phyloP scores from a whole-genome alignment of 2,797 vertebrate genomes.

The Enteromius argenteus region DNA sequence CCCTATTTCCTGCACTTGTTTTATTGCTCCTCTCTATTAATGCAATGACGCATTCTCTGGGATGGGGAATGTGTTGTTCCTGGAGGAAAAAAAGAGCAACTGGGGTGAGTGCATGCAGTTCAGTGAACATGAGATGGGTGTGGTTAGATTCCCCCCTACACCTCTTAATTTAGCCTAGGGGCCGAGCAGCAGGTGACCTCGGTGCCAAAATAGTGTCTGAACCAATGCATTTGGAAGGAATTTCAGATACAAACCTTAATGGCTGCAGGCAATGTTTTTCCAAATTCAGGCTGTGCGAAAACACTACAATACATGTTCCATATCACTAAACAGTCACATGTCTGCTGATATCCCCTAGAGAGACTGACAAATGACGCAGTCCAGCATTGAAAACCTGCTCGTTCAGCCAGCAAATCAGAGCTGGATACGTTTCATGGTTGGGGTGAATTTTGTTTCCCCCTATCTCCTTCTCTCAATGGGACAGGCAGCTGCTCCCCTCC shows the following conservation, averaged over 20 bases:
- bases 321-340: constrained; percentile 16
- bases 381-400: constrained; percentile 14
- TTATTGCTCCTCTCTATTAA: constrained; percentile 57
- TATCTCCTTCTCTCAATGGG: constrained; percentile 47
- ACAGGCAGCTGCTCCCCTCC: constrained; percentile 58
- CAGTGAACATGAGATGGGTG: constrained; percentile 40
- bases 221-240: constrained; percentile 15
- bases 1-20: constrained; percentile 54
- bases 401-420: constrained; percentile 51
- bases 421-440: constrained; percentile 46
- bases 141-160: constrained; percentile 20
- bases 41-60: constrained; percentile 58
- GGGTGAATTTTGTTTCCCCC: constrained; percentile 50
- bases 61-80: constrained; percentile 64
- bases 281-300: neutral
- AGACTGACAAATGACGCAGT: constrained; percentile 31
- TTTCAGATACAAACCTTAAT: constrained; percentile 11
- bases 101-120: constrained; percentile 5
- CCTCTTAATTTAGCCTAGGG: constrained; percentile 35
- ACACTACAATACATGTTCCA: neutral
- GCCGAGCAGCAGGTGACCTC: constrained; percentile 34
- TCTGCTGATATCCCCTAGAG: constrained; percentile 30
- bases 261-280: neutral
- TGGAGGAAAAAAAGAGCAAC: constrained; percentile 42
- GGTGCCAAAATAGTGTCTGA: constrained; percentile 21